Percentiles rank a stretch among this genome's conserved stretches.
Conservation (phyloP, 2,797 vertebrate genomes). For the Perdix hodgsoniae region DNA sequence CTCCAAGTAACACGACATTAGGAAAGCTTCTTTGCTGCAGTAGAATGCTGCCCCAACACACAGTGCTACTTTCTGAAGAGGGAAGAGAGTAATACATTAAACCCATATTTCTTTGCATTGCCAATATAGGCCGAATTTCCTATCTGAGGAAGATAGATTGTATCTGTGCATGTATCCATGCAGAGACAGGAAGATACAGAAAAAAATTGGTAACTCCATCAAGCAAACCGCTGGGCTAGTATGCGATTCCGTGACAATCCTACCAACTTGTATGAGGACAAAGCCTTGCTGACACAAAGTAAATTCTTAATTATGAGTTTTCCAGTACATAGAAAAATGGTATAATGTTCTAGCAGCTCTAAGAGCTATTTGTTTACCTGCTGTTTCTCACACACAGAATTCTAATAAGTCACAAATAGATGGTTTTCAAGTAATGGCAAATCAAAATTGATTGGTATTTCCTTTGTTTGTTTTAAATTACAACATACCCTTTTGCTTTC, state of each 20-base stretch:
- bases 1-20: background rate
- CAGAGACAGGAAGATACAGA: background rate
- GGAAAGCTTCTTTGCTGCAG: background rate
- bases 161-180: background rate
- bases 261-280: background rate
- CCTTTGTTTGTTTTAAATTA: background rate
- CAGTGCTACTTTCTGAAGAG: background rate
- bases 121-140: background rate
- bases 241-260: background rate
- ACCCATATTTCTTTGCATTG: background rate
- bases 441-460: background rate
- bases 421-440: background rate
- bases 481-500: background rate
- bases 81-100: background rate
- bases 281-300: background rate
- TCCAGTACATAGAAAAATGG: background rate
- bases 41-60: background rate
- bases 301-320: background rate
- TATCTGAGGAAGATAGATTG: background rate
- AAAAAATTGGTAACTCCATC: background rate
- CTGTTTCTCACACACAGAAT: background rate
- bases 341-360: background rate
- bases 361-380: background rate
- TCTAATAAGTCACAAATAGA: background rate
- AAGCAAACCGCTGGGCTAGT: background rate